Evolutionary conservation across 1,140 invertebrate genomes (phyloP), one percentile per base, ranked within the genome.

Genomic region (Drosophila repleta): DNA sequence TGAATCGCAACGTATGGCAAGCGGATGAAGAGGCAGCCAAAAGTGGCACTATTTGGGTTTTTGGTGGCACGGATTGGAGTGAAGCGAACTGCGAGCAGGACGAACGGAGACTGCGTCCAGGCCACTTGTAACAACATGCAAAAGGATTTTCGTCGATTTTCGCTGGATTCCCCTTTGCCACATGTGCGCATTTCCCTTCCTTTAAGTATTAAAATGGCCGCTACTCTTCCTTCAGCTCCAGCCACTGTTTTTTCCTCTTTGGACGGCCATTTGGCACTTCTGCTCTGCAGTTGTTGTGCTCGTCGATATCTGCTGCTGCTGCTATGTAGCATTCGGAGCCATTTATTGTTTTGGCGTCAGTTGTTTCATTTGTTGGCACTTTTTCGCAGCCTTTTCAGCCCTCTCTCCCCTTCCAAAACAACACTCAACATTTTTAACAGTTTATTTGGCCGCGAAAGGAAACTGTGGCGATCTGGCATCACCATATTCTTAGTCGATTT

Each of bases 131-230:
- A 76, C 72, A 88, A 79, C 82, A 87, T 87, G 83, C 82, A 79
- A 87, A 87, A 83, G 82, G 82, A 87, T 88, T 87, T 87, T 87
- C 84, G 83, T 88, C 83, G 79, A 88, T 87, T 87, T 88, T 88
- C 83, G 72, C 73, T 72, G 79, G 67, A 65, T 66, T 72, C 80
- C 52, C 60, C 63, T 17, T n/a, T 41, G 78, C 79, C 82, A 87
- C 84, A 88, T 88, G 72, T 88, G 83, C 60, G 56, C 51, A 5
- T 49, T 41, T 20, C 24, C 26, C 21, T 52, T 63, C 52, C 53
- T 56, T 56, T 8, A 41, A 41, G 66, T 39, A 76, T 55, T 70
- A 66, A 77, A 67, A 76, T 66, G 62, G 55, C 29, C 52, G 8
- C 17, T 49, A 24, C 48, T 32, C n/a, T 49, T 35, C 32, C 21